Base-by-base conservation (phyloP, 2,888 invertebrate species). In the Melinaea marsaeus region DNA sequence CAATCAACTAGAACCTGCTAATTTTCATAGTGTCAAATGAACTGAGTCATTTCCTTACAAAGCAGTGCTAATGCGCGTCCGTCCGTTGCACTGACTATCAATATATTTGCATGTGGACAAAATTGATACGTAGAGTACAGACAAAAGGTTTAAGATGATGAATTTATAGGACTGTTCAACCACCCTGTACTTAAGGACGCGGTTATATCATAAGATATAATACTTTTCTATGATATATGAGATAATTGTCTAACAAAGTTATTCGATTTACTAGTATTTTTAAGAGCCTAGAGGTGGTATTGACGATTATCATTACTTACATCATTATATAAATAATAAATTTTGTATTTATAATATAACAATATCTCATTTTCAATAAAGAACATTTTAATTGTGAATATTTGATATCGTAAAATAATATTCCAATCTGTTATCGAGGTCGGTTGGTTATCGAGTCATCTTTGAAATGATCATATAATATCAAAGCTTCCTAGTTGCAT, bases 101-200 rank as follows among this genome's bases (percentile, higher is more conserved):
- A 88, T 86, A 86, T 86, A 88, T 86, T 87, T 87, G 86, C 86
- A 87, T 87, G 84, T 81, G 79, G 74, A 70, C 73, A 76, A 77
- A 78, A 76, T 77, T 55, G 62, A 42, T 47, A 61, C 42, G 55
- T 48, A 61, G 57, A 51, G 13, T 45, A 57, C 42, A 22, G 51
- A 58, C 64, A 64, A 61, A 57, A 60, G 64, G 58, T 58, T 48
- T n/a, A 48, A 42, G 9, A 2, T 33, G 55, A 54, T 32, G 55
- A 61, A 57, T 58, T 64, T 61, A 37, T n/a, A n/a, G 13, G 48
- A 48, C n/a, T n/a, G 13, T 48, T 48, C 7, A 48, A 13, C n/a
- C 22, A n/a, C 5, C 6, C n/a, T 48, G 6, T 6, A n/a, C n/a
- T n/a, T n/a, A 48, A 6, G 0, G n/a, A 13, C 13, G n/a, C 48